phyloP scores from a whole-genome alignment of 2,113 vertebrate species.

The Archilochus colubris region DNA sequence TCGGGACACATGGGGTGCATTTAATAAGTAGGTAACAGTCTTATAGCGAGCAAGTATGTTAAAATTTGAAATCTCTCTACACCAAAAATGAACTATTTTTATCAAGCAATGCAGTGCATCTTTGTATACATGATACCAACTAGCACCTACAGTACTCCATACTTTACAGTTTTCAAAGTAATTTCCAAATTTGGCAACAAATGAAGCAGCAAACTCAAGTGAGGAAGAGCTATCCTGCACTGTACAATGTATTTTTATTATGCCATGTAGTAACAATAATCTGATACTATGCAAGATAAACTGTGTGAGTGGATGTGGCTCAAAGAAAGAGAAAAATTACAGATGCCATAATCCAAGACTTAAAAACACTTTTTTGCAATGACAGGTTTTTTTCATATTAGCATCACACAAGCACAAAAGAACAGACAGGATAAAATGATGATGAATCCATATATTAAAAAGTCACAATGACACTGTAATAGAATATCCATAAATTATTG shows the following conservation, averaged over 20 bases:
- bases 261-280: background rate
- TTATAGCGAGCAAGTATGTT: background rate
- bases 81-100: background rate
- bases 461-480: background rate
- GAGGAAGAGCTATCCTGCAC: background rate
- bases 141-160: background rate
- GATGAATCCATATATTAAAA: background rate
- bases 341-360: background rate
- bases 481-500: background rate
- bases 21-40: background rate
- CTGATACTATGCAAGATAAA: slow-evolving; percentile 1
- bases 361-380: background rate
- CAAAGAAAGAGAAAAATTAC: slow-evolving; percentile 33
- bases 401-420: background rate
- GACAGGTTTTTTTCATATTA: background rate
- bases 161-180: background rate
- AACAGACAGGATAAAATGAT: background rate
- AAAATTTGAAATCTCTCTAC: background rate
- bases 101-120: background rate
- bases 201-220: background rate
- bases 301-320: background rate
- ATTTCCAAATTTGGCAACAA: background rate
- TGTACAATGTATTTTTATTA: background rate
- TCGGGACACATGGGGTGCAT: background rate
- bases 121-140: background rate